Evolutionary conservation across 2,113 vertebrate genomes (phyloP).

Genomic region (Anoura caudifer): DNA sequence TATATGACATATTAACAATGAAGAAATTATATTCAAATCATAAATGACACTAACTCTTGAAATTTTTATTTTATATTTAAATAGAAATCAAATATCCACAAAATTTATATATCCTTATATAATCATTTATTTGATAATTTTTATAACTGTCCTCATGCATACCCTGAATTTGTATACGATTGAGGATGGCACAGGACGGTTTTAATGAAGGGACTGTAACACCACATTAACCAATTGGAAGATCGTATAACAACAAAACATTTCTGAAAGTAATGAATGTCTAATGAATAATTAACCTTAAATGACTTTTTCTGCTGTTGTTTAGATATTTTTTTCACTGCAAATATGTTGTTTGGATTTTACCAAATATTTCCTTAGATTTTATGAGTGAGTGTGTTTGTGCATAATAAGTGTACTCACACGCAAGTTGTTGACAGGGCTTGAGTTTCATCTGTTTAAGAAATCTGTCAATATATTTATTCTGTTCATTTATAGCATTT

Average conservation of each 20-base stretch:
- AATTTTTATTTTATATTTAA: background rate
- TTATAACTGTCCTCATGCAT: background rate
- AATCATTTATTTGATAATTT: background rate
- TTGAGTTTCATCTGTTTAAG: conserved; percentile 67
- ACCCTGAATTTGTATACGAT: background rate
- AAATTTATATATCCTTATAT: background rate
- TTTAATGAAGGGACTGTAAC: background rate
- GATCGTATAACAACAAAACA: background rate
- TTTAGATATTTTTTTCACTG: conserved; percentile 44
- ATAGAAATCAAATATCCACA: background rate
- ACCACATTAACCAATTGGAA: background rate
- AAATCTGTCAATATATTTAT: conserved; percentile 75
- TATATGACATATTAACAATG: background rate
- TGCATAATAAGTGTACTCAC: conserved; percentile 67
- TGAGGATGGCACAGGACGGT: background rate
- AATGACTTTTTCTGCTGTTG: conserved; percentile 34
- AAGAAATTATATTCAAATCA: background rate
- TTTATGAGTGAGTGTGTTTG: conserved; percentile 35
- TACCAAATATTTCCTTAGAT: conserved; percentile 50
- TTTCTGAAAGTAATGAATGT: background rate
- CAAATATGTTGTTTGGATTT: conserved; percentile 52
- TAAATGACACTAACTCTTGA: background rate
- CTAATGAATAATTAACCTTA: conserved; percentile 55
- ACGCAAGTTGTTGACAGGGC: conserved; percentile 68
- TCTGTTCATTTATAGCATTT: conserved; percentile 65